Percentiles rank a stretch among this genome's conserved stretches.
Evolutionary conservation across 2,797 vertebrate species (phyloP).

Genomic region (Amphiprion clarkii): DNA sequence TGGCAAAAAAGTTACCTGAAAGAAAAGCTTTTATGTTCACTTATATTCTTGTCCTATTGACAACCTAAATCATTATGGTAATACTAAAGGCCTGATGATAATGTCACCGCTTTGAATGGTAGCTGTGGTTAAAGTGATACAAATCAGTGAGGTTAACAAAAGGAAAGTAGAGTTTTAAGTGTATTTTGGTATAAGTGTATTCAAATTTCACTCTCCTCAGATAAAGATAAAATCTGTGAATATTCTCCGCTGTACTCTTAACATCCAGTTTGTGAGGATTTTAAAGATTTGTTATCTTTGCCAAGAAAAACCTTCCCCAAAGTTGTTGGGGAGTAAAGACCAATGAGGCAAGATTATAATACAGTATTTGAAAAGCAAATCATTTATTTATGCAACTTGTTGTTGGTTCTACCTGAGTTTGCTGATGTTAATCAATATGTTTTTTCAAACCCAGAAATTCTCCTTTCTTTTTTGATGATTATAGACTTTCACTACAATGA

Average conservation of each 20-base stretch:
- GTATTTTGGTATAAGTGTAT: too few species aligned
- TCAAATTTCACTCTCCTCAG: background rate
- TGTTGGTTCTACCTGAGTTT: background rate
- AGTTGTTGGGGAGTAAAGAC: background rate
- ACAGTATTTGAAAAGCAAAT: conserved; percentile 7
- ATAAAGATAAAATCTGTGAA: too few species aligned
- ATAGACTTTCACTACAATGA: too few species aligned
- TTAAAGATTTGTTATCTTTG: conserved; percentile 11
- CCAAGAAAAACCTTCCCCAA: background rate
- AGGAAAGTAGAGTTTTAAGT: background rate
- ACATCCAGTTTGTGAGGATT: conserved; percentile 8
- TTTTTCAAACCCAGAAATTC: background rate
- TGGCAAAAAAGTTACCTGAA: too few species aligned
- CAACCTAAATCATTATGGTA: background rate
- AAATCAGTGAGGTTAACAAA: background rate
- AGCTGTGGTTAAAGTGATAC: background rate
- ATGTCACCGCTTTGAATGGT: background rate
- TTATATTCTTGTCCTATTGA: too few species aligned
- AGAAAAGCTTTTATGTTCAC: too few species aligned
- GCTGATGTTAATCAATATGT: background rate
- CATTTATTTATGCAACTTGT: conserved; percentile 2
- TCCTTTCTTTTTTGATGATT: background rate
- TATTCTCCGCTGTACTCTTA: too few species aligned
- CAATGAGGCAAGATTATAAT: background rate
- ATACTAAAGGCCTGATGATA: background rate